These are phyloP conservation scores for Thymallus thymallus DNA, from an alignment of 2,113 vertebrate genomes.

Conservation along the genomic window DNA sequence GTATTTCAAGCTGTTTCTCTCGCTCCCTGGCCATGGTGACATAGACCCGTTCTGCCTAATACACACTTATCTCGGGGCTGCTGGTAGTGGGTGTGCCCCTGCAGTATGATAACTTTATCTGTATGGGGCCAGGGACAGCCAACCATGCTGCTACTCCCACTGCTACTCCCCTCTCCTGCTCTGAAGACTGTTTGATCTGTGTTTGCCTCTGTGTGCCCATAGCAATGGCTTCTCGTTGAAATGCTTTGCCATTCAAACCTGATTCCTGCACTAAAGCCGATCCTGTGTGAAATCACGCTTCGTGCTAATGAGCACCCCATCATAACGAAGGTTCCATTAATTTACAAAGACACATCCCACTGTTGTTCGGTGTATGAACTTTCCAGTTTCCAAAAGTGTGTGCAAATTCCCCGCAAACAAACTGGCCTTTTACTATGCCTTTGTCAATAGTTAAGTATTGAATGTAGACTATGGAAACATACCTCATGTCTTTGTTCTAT, in stretches of 20 bases:
- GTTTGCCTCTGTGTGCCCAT: background rate
- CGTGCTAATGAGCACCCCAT: too few relatives aligned
- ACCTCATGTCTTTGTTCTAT: background rate
- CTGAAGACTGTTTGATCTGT: background rate
- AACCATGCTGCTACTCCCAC: background rate
- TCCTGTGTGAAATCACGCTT: too few relatives aligned
- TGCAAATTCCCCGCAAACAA: too few relatives aligned
- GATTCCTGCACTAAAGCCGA: background rate
- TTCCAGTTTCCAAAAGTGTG: background rate
- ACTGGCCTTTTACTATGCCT: background rate
- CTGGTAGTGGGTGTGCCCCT: constrained; percentile 36
- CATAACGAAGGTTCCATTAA: too few relatives aligned
- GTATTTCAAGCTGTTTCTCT: background rate
- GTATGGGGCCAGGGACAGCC: background rate
- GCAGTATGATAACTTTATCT: constrained; percentile 29
- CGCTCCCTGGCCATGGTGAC: background rate
- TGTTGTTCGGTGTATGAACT: background rate
- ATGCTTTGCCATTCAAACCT: background rate
- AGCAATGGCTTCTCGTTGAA: background rate
- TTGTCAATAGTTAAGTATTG: background rate
- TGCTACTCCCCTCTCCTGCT: background rate
- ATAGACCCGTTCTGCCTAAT: background rate
- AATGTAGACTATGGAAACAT: background rate
- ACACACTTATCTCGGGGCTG: constrained; percentile 31
- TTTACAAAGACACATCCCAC: too few relatives aligned